A percentile compares a stretch with the other conserved stretches of the same genome.
phyloP scores from a whole-genome alignment of 30 jellyfish, hydroid and myxozoan genomes.

The Chrysaora quinquecirrha region DNA sequence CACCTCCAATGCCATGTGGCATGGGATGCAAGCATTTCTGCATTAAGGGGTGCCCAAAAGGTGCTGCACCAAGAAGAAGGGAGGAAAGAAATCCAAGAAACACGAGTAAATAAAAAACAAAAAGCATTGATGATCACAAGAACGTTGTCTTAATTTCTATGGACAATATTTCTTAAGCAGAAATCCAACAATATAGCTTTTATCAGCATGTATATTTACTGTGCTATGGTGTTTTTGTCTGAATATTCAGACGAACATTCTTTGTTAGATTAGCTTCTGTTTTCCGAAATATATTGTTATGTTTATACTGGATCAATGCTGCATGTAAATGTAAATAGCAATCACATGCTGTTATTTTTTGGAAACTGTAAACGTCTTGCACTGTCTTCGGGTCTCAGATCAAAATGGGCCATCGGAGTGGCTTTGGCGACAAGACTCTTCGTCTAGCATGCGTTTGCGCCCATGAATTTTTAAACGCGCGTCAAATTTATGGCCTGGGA shows the following conservation, averaged over 20 bases:
- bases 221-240: not conserved
- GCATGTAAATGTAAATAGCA: not conserved
- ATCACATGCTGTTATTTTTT: not conserved
- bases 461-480: too few relatives aligned
- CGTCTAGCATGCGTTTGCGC: too few relatives aligned
- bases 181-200: not conserved
- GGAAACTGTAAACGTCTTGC: too few relatives aligned
- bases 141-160: not conserved
- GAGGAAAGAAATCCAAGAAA: constrained; percentile 69
- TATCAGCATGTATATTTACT: not conserved
- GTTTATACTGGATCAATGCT: not conserved
- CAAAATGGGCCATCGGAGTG: too few relatives aligned
- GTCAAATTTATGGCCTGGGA: too few relatives aligned
- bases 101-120: constrained; percentile 31
- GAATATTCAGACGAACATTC: not conserved
- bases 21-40: constrained; percentile 70
- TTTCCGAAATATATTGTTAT: not conserved
- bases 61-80: constrained; percentile 60
- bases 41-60: constrained; percentile 75
- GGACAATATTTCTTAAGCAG: constrained; percentile 21
- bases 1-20: constrained; percentile 76
- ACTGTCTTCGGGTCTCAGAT: too few relatives aligned
- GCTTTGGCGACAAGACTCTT: too few relatives aligned
- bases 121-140: not conserved
- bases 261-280: not conserved